Evolutionary conservation across 2,888 invertebrate species (phyloP).

Genomic region (Tryphoninae sp.): DNA sequence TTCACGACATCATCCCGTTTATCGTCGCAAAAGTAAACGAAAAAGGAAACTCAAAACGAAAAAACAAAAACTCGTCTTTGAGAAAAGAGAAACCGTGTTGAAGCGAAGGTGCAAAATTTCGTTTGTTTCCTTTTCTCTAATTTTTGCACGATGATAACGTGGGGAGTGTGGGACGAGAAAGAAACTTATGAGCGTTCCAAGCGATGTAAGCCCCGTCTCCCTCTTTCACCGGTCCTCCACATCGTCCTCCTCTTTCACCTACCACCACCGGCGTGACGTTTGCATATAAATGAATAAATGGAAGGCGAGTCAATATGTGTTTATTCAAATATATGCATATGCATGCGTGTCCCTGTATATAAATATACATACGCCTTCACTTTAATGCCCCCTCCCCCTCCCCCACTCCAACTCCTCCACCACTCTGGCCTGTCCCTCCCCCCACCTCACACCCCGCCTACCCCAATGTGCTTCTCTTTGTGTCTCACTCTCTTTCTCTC

Average conservation of each 20-base stretch:
- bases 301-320: slow-evolving; percentile 65
- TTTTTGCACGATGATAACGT: slow-evolving; percentile 34
- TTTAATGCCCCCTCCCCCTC: slow-evolving; percentile 54
- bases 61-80: too few relatives aligned
- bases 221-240: not conserved
- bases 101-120: not conserved
- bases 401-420: slow-evolving; percentile 12
- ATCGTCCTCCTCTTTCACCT: slow-evolving; percentile 14
- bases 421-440: not conserved
- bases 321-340: slow-evolving; percentile 67
- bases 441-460: slow-evolving; percentile 2
- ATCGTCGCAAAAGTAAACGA: too few relatives aligned
- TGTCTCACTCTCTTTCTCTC: slow-evolving; percentile 14
- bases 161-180: slow-evolving; percentile 11
- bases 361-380: slow-evolving; percentile 65
- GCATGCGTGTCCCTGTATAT: slow-evolving; percentile 64
- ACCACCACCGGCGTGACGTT: slow-evolving; percentile 61
- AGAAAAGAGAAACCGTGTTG: too few relatives aligned
- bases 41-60: too few relatives aligned
- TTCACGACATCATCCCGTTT: too few relatives aligned
- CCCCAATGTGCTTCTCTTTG: slow-evolving; percentile 1
- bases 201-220: slow-evolving; percentile 31
- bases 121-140: slow-evolving; percentile 14
- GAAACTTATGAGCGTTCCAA: slow-evolving; percentile 37
- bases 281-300: slow-evolving; percentile 68